Evolutionary conservation across 2,888 invertebrate genomes (phyloP).

Genomic region (Anthophora plumipes): DNA sequence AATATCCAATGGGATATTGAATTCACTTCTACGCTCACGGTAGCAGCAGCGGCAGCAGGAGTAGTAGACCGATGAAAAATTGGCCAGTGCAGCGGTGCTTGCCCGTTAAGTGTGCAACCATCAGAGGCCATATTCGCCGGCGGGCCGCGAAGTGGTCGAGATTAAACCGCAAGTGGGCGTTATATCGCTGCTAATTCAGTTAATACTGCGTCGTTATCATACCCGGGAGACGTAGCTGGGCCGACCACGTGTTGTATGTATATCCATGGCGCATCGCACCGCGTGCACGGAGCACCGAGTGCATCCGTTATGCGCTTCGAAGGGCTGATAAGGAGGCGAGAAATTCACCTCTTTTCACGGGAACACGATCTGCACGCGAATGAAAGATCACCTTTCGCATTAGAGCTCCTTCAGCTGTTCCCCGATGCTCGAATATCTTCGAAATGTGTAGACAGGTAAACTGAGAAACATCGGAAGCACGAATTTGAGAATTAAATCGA

Average conservation of each 20-base stretch:
- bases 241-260: slow-evolving; percentile 8
- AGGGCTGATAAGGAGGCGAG: slow-evolving; percentile 48
- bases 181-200: slow-evolving; percentile 78
- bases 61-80: slow-evolving; percentile 57
- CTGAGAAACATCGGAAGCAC: too few relatives aligned
- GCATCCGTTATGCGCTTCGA: slow-evolving; percentile 39
- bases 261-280: background rate
- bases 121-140: slow-evolving; percentile 52
- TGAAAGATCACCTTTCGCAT: slow-evolving; percentile 40
- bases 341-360: slow-evolving; percentile 48
- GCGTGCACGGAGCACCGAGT: slow-evolving; percentile 8
- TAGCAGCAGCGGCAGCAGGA: background rate
- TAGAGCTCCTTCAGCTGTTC: slow-evolving; percentile 19
- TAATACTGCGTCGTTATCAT: slow-evolving; percentile 74
- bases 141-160: slow-evolving; percentile 68
- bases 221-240: slow-evolving; percentile 44
- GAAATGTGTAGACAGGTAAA: too few relatives aligned
- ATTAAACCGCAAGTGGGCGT: slow-evolving; percentile 78
- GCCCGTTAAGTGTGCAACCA: slow-evolving; percentile 43
- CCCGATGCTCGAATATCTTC: too few relatives aligned
- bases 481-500: too few relatives aligned
- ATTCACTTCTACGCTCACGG: slow-evolving; percentile 20
- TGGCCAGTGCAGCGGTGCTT: slow-evolving; percentile 19
- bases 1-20: slow-evolving; percentile 71
- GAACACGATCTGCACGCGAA: slow-evolving; percentile 23